phyloP scores from a whole-genome alignment of 1,140 invertebrate genomes.

The Tenebrio molitor region DNA sequence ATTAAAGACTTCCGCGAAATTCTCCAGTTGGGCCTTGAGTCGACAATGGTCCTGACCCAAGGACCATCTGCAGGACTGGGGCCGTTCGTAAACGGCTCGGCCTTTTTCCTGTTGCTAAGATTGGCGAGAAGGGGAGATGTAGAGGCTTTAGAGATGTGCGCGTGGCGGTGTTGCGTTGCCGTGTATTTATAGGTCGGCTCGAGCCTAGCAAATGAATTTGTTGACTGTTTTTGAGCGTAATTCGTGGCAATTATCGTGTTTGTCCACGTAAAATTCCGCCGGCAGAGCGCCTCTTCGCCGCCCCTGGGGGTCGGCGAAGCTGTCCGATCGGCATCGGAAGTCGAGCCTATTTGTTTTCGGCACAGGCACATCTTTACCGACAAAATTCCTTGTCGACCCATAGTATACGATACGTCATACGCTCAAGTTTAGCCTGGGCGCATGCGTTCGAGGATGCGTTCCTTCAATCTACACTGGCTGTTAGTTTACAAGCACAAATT shows the following conservation, averaged over 20 bases:
- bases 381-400: conserved; percentile 54
- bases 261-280: neutral
- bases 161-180: conserved; percentile 17
- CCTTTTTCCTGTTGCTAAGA: conserved; percentile 38
- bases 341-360: neutral
- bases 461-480: conserved; percentile 54
- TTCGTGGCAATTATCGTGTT: neutral
- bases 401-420: conserved; percentile 52
- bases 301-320: too few species aligned
- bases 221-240: conserved; percentile 11
- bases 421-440: conserved; percentile 50
- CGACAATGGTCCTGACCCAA: too few species aligned
- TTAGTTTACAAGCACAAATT: conserved; percentile 56
- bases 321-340: neutral
- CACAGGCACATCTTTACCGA: conserved; percentile 52
- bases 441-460: conserved; percentile 52
- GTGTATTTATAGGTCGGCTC: conserved; percentile 21
- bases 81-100: conserved; percentile 12
- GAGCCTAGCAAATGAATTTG: conserved; percentile 14
- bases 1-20: conserved; percentile 14
- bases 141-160: conserved; percentile 21
- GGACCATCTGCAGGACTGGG: too few species aligned
- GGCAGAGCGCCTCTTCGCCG: too few species aligned
- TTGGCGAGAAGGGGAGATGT: conserved; percentile 12
- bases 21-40: conserved; percentile 10